Evolutionary conservation across 1,140 invertebrate species (phyloP).

Genomic region (Procambarus clarkii): DNA sequence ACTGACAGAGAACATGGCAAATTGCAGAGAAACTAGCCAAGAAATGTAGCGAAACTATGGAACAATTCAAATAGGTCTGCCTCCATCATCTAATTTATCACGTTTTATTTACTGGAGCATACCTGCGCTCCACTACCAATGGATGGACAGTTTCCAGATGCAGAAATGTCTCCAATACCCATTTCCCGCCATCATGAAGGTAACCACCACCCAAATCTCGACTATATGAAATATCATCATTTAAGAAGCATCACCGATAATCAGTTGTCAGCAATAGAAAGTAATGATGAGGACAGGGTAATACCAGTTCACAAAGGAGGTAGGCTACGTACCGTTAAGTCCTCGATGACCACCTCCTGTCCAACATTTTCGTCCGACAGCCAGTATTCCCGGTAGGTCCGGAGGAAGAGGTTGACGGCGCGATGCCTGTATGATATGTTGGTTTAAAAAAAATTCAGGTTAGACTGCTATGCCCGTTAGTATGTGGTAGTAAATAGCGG

Average conservation of each 20-base stretch:
- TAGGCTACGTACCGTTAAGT: constrained; percentile 85
- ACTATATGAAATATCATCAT: too few species aligned
- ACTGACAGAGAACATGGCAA: too few species aligned
- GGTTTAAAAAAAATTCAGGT: constrained; percentile 73
- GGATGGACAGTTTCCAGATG: too few species aligned
- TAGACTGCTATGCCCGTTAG: constrained; percentile 71
- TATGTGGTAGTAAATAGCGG: constrained; percentile 43
- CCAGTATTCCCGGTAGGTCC: constrained; percentile 96
- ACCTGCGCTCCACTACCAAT: too few species aligned
- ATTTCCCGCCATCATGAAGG: too few species aligned
- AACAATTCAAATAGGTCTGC: too few species aligned
- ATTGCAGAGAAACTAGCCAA: too few species aligned
- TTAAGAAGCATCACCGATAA: not conserved
- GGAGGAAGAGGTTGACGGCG: constrained; percentile 97
- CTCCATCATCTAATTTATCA: too few species aligned
- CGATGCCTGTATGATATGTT: constrained; percentile 87
- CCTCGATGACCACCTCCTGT: constrained; percentile 98
- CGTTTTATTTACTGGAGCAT: too few species aligned
- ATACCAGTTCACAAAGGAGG: not conserved
- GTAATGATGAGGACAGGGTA: not conserved
- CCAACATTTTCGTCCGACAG: constrained; percentile 95
- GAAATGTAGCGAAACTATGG: too few species aligned
- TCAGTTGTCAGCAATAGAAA: not conserved
- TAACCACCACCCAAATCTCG: too few species aligned
- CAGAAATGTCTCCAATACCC: too few species aligned